Conservation (phyloP, 2,888 invertebrate genomes). For the Deroplatys truncata region DNA sequence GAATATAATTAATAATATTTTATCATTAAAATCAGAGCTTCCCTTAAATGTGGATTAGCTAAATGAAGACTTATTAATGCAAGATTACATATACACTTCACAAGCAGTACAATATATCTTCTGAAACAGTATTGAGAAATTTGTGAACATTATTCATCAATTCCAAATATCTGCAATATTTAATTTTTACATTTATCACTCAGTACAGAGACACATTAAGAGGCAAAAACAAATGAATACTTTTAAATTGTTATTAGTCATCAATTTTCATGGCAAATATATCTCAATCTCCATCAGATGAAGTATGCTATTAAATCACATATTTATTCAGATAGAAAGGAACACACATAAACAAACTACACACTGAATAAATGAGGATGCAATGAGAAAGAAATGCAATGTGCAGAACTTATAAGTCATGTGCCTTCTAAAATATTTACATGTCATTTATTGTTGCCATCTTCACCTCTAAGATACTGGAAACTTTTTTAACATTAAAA, state of each 20-base stretch:
- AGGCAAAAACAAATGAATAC: not conserved
- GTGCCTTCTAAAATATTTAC: not conserved
- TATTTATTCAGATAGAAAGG: too few relatives aligned
- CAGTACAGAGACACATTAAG: not conserved
- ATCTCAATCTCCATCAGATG: not conserved
- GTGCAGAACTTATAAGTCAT: not conserved
- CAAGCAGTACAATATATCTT: not conserved
- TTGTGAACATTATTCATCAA: not conserved
- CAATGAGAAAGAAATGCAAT: not conserved
- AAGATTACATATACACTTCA: not conserved
- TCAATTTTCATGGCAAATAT: not conserved
- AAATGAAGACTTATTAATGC: not conserved
- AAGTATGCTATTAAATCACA: too few relatives aligned
- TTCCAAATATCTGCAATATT: not conserved
- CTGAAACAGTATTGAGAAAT: not conserved
- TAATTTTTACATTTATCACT: not conserved
- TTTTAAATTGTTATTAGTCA: not conserved
- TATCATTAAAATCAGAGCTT: not conserved
- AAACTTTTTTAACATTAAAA: not conserved
- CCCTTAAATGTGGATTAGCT: not conserved
- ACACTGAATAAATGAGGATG: too few relatives aligned
- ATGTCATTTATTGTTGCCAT: not conserved
- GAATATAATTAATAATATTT: not conserved
- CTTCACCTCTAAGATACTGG: not conserved
- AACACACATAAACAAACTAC: too few relatives aligned